These are phyloP conservation scores for Lethenteron reissneri DNA, from an alignment of 2,113 vertebrate genomes.

Conservation along the genomic window DNA sequence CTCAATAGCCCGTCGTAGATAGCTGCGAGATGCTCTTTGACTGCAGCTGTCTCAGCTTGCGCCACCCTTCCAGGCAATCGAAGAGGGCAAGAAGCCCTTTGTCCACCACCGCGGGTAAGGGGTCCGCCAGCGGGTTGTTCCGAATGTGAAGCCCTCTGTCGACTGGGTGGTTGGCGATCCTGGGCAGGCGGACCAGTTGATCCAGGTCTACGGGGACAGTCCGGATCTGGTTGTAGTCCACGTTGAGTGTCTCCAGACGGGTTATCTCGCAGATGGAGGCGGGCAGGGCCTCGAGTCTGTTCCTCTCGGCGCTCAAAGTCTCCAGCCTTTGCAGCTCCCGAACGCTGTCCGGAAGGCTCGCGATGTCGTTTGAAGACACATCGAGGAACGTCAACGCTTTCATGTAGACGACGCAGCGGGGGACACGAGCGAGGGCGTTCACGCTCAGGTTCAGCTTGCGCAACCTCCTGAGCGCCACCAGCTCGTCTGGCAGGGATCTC, in stretches of 20 bases:
- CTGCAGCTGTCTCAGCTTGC: too few relatives aligned
- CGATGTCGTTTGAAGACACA: constrained; percentile 56
- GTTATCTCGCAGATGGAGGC: constrained; percentile 44
- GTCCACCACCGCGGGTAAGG: constrained; percentile 17
- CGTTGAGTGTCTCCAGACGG: constrained; percentile 53
- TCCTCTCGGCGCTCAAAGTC: constrained; percentile 63
- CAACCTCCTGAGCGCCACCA: constrained; percentile 33
- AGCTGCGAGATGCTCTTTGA: too few relatives aligned
- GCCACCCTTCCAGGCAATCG: too few relatives aligned
- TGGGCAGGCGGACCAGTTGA: constrained; percentile 31
- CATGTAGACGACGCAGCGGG: constrained; percentile 51
- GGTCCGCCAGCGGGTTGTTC: constrained; percentile 58
- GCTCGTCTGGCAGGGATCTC: constrained; percentile 36
- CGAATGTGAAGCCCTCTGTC: constrained; percentile 72
- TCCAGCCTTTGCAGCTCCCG: constrained; percentile 49
- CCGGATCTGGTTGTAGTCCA: constrained; percentile 61
- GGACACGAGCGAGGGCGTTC: constrained; percentile 54
- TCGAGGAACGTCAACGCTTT: constrained; percentile 60
- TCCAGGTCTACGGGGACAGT: constrained; percentile 50
- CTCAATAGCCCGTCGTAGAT: too few relatives aligned
- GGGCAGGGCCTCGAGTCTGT: constrained; percentile 45
- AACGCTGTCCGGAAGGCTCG: constrained; percentile 61
- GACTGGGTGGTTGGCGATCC: constrained; percentile 60
- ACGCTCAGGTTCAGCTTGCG: constrained; percentile 74
- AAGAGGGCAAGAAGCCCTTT: too few relatives aligned